Conservation (phyloP, 2,113 vertebrate species). For the Pimephales promelas region DNA sequence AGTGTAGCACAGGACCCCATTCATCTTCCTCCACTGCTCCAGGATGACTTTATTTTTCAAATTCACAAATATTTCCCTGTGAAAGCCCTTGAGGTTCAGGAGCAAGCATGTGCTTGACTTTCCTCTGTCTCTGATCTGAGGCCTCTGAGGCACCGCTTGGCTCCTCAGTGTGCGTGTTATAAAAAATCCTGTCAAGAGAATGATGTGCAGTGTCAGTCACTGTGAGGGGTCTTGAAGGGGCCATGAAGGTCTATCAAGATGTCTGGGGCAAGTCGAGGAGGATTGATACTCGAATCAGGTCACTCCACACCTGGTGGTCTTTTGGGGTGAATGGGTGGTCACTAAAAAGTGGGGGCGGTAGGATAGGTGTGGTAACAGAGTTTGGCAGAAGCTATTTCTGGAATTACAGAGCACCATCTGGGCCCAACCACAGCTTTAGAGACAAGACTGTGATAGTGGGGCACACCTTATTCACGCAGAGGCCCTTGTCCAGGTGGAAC, state of each 20-base stretch:
- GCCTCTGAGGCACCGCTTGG: conserved; percentile 48
- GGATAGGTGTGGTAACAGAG: conserved; percentile 26
- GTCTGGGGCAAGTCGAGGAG: conserved; percentile 30
- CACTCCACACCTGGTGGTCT: conserved; percentile 28
- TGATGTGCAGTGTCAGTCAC: conserved; percentile 38
- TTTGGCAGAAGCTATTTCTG: conserved; percentile 66
- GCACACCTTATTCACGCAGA: conserved; percentile 66
- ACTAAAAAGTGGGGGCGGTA: conserved; percentile 40
- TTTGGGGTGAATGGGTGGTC: conserved; percentile 5
- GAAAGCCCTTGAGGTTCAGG: conserved; percentile 59
- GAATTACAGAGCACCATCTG: conserved; percentile 69
- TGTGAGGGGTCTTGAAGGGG: conserved; percentile 44
- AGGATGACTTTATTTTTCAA: conserved; percentile 72
- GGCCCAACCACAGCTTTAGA: conserved; percentile 56
- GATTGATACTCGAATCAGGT: background rate
- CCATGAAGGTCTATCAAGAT: conserved; percentile 14
- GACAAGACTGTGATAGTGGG: conserved; percentile 57
- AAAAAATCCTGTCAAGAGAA: conserved; percentile 25
- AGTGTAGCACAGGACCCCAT: conserved; percentile 79
- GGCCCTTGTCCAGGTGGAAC: conserved; percentile 50
- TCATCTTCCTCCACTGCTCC: conserved; percentile 73
- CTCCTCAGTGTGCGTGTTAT: conserved; percentile 49
- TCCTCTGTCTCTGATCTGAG: conserved; percentile 55
- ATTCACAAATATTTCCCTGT: conserved; percentile 70
- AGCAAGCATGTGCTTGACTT: conserved; percentile 52